Conservation (phyloP, 2,797 vertebrate species). For the Hapalemur alaotrensis region DNA sequence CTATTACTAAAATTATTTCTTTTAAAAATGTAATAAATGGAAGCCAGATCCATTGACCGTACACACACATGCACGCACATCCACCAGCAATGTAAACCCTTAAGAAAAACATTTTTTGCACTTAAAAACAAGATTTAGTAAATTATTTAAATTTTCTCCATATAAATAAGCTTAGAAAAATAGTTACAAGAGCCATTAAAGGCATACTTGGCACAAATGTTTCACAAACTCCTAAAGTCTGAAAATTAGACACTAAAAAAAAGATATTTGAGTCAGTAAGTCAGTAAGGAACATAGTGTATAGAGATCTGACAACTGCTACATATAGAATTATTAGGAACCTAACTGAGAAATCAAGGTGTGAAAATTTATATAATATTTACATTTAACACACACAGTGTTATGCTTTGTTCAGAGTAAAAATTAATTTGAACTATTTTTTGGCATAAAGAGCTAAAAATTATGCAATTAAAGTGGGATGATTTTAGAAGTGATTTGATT, state of each 20-base stretch:
- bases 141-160: background rate
- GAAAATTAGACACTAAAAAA: conserved; percentile 48
- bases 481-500: background rate
- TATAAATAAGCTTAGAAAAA: background rate
- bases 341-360: background rate
- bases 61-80: background rate
- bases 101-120: background rate
- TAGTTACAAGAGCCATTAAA: background rate
- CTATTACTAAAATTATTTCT: background rate
- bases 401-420: background rate
- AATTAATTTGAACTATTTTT: background rate
- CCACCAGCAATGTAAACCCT: background rate
- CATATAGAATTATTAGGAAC: conserved; percentile 35
- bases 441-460: background rate
- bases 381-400: background rate
- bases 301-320: background rate
- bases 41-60: background rate
- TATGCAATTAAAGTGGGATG: background rate
- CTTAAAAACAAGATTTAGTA: background rate
- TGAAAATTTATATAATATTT: background rate
- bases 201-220: conserved; percentile 16
- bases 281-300: background rate
- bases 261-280: background rate
- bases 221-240: background rate
- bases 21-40: background rate